These are phyloP conservation scores for Philaenus spumarius DNA, from an alignment of 1,140 invertebrate species.

Conservation along the genomic window DNA sequence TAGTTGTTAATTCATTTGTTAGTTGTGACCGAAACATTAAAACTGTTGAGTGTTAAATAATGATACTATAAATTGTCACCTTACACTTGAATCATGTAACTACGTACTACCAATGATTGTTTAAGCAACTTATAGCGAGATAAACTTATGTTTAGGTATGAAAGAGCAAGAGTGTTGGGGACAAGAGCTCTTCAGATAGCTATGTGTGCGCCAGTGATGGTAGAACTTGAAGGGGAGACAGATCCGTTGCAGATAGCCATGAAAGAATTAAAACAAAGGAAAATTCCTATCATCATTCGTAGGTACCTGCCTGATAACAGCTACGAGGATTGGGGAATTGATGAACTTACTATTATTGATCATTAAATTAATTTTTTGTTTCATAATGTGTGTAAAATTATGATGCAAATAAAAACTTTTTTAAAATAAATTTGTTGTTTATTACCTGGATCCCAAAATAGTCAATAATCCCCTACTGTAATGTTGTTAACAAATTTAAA, in stretches of 20 bases:
- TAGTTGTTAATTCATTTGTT: too few relatives aligned
- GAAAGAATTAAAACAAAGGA: constrained; percentile 97
- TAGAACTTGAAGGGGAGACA: constrained; percentile 97
- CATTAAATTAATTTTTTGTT: too few relatives aligned
- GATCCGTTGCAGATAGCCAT: constrained; percentile 98
- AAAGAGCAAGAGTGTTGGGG: constrained; percentile 87
- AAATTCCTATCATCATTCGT: constrained; percentile 98
- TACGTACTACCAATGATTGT: background rate
- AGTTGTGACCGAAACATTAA: too few relatives aligned
- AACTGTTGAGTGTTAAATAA: too few relatives aligned
- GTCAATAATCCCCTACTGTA: too few relatives aligned
- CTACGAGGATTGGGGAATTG: constrained; percentile 99
- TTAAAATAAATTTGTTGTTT: too few relatives aligned
- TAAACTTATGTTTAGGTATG: constrained; percentile 53
- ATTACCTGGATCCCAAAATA: too few relatives aligned
- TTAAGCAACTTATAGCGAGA: constrained; percentile 12
- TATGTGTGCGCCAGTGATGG: constrained; percentile 99
- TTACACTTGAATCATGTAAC: too few relatives aligned
- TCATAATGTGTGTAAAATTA: too few relatives aligned
- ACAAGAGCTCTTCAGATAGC: constrained; percentile 98
- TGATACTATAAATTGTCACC: too few relatives aligned
- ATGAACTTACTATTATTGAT: constrained; percentile 97
- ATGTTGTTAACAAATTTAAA: too few relatives aligned
- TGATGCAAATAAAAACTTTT: too few relatives aligned
- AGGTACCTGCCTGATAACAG: constrained; percentile 96